These are phyloP conservation scores for Nymphicus hollandicus DNA, from an alignment of 2,113 vertebrate genomes.

Conservation along the genomic window DNA sequence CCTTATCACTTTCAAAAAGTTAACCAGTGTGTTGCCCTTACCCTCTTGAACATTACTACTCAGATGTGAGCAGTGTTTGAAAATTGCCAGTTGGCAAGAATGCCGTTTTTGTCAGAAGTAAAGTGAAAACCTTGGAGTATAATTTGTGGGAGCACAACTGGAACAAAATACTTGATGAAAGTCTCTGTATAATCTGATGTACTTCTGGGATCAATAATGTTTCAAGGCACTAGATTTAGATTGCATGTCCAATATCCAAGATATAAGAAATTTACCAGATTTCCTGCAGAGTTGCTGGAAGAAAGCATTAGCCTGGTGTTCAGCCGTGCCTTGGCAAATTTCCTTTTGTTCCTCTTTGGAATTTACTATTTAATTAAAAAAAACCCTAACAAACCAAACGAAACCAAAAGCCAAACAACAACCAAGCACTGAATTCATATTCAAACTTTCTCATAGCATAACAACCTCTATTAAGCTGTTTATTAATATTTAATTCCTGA, in stretches of 20 bases:
- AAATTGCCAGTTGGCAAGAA: background rate
- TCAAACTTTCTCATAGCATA: background rate
- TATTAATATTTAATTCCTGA: slow-evolving; percentile 7
- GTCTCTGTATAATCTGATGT: background rate
- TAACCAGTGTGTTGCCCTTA: background rate
- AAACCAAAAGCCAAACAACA: background rate
- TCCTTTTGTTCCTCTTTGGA: background rate
- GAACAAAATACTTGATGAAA: background rate
- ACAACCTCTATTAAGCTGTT: background rate
- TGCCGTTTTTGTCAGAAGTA: background rate
- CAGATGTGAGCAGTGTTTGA: background rate
- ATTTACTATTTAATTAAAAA: background rate
- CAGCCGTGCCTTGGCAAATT: background rate
- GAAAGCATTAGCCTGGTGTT: background rate
- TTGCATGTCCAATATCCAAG: background rate
- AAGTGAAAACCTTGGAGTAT: background rate
- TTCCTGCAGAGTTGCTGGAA: background rate
- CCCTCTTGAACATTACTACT: background rate
- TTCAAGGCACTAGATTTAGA: background rate
- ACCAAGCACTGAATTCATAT: background rate
- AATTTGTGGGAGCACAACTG: background rate
- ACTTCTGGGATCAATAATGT: background rate
- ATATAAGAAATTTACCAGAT: background rate
- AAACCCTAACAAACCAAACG: background rate
- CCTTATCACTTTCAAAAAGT: background rate